A percentile compares a stretch with the other conserved stretches of the same genome.
These are phyloP conservation scores for Acomys russatus DNA, from an alignment of 2,797 vertebrate species.

Conservation along the genomic window DNA sequence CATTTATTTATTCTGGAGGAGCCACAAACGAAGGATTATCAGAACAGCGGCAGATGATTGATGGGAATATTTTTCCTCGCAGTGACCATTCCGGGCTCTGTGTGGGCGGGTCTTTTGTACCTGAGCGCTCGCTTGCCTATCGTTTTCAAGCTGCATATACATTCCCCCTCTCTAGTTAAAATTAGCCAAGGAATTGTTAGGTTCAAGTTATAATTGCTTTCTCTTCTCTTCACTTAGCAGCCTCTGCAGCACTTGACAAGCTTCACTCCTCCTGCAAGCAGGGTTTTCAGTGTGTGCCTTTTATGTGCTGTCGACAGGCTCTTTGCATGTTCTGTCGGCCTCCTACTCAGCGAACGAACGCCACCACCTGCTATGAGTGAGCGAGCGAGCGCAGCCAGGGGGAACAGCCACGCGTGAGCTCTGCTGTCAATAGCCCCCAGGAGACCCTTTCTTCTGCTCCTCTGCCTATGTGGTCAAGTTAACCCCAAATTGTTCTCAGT, in stretches of 20 bases:
- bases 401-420: background rate
- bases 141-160: conserved; percentile 75
- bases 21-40: conserved; percentile 34
- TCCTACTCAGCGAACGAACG: conserved; percentile 64
- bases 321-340: conserved; percentile 71
- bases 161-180: conserved; percentile 85
- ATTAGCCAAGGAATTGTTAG: conserved; percentile 83
- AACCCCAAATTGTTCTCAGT: conserved; percentile 7
- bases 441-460: conserved; percentile 30
- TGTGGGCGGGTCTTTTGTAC: conserved; percentile 77
- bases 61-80: conserved; percentile 54
- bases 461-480: conserved; percentile 20
- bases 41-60: conserved; percentile 67
- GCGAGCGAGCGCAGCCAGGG: background rate
- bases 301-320: conserved; percentile 73
- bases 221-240: conserved; percentile 76
- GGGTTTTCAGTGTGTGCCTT: conserved; percentile 81
- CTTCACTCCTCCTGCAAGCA: conserved; percentile 81
- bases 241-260: conserved; percentile 84
- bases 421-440: background rate
- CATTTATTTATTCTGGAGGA: conserved; percentile 69
- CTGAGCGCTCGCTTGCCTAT: conserved; percentile 76
- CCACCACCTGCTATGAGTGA: background rate
- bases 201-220: conserved; percentile 80
- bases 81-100: conserved; percentile 76